A percentile compares a stretch with the other conserved stretches of the same genome.
phyloP scores from a whole-genome alignment of 2,113 vertebrate species.

The Psittacula cyanocephala region DNA sequence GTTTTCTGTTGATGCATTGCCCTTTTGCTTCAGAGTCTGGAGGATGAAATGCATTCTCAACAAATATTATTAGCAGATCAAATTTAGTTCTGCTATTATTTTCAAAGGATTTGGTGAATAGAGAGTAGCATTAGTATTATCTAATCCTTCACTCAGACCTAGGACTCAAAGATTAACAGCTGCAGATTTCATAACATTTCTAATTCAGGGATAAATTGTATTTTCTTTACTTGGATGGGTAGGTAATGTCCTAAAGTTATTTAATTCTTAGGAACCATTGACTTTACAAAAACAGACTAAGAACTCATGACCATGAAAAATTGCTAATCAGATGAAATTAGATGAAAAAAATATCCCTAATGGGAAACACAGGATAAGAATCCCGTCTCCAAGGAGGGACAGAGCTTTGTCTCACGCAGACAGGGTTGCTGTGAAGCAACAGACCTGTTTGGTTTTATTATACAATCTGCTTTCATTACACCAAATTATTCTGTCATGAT shows the following conservation, averaged over 20 bases:
- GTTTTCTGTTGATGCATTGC: background rate
- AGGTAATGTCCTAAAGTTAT: constrained; percentile 3
- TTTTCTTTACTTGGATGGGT: constrained; percentile 20
- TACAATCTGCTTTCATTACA: background rate
- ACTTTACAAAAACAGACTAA: background rate
- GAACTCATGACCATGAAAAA: constrained; percentile 27
- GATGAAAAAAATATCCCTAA: background rate
- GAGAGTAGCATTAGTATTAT: constrained; percentile 10
- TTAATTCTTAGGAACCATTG: constrained; percentile 24
- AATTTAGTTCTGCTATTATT: constrained; percentile 23
- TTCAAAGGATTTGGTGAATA: constrained; percentile 48
- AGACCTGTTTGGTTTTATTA: background rate
- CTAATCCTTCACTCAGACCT: constrained; percentile 14
- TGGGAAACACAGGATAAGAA: constrained; percentile 7
- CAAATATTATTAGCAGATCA: constrained; percentile 9
- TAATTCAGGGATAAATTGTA: constrained; percentile 22
- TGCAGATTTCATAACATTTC: constrained; percentile 34
- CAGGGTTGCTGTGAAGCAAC: background rate
- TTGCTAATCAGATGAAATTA: constrained; percentile 2
- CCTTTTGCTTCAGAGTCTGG: background rate
- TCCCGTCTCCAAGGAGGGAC: background rate
- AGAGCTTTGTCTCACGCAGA: background rate
- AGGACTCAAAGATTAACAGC: constrained; percentile 43
- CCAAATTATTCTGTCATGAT: background rate
- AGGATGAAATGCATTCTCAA: constrained; percentile 16